phyloP scores from a whole-genome alignment of 2,888 invertebrate species.

The Drosophila subsilvestris region DNA sequence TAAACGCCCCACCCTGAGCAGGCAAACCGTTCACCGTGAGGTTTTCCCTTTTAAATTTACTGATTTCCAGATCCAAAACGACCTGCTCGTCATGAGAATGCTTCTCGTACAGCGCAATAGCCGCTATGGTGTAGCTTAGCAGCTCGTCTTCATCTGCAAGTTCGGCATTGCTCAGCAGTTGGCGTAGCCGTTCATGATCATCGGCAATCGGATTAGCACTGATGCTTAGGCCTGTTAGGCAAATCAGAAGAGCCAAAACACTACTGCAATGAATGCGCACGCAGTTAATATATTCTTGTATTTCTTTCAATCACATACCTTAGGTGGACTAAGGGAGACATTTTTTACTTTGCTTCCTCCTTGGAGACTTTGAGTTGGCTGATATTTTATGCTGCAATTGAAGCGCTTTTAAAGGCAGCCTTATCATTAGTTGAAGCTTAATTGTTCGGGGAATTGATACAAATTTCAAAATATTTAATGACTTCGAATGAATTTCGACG shows the following conservation, averaged over 20 bases:
- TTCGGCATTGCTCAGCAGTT: not conserved
- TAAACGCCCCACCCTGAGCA: conserved; percentile 14
- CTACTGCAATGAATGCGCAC: not conserved
- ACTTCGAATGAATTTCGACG: no score
- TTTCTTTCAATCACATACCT: not conserved
- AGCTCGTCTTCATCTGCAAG: not conserved
- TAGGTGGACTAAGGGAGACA: not conserved
- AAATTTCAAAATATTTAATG: no score
- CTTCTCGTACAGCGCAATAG: not conserved
- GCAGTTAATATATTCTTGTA: not conserved
- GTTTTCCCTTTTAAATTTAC: not conserved
- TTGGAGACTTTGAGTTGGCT: not conserved
- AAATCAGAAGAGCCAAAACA: not conserved
- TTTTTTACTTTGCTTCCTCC: not conserved
- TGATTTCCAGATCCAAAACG: conserved; percentile 12
- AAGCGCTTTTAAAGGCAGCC: not conserved
- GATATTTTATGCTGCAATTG: not conserved
- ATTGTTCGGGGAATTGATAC: not conserved
- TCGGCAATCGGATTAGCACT: not conserved
- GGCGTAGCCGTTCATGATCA: not conserved
- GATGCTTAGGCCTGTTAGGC: not conserved
- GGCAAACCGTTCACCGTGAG: conserved; percentile 16
- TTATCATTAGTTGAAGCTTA: not conserved
- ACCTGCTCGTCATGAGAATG: not conserved
- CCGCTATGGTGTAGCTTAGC: not conserved